Percentiles rank a stretch among this genome's conserved stretches.
Conservation (phyloP, 2,888 invertebrate genomes). For the Cheilosia vernalis region DNA sequence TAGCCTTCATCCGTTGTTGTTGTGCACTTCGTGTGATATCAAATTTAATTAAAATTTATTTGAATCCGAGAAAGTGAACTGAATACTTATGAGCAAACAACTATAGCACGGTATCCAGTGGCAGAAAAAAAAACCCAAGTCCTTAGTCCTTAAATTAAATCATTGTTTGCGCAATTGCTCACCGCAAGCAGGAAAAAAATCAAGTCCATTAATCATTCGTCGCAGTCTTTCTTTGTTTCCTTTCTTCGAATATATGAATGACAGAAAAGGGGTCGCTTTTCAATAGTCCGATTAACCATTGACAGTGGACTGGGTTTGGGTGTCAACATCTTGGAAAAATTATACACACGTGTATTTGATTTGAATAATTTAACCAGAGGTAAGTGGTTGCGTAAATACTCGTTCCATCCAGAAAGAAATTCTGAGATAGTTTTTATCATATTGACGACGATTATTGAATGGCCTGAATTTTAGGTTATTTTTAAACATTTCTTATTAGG, state of each 20-base stretch:
- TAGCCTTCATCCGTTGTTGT: slow-evolving; percentile 72
- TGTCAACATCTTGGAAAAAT: slow-evolving; percentile 62
- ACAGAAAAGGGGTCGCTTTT: slow-evolving; percentile 64
- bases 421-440: too few species aligned
- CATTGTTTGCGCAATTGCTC: slow-evolving; percentile 75
- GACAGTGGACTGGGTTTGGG: slow-evolving; percentile 55
- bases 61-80: slow-evolving; percentile 70
- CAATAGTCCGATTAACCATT: slow-evolving; percentile 61
- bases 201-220: slow-evolving; percentile 72
- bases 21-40: slow-evolving; percentile 74
- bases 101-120: slow-evolving; percentile 41
- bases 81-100: slow-evolving; percentile 73
- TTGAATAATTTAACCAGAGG: slow-evolving; percentile 27
- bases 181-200: slow-evolving; percentile 63
- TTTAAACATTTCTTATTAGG: too few species aligned
- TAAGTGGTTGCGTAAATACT: neutral
- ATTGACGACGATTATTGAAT: too few species aligned
- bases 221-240: slow-evolving; percentile 50
- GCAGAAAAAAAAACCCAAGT: slow-evolving; percentile 38
- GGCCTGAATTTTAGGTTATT: too few species aligned
- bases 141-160: slow-evolving; percentile 70
- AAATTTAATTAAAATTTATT: slow-evolving; percentile 75
- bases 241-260: slow-evolving; percentile 50
- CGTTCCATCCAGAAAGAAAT: neutral
- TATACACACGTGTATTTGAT: slow-evolving; percentile 19